Conservation (phyloP, 2,113 vertebrate genomes). For the Crypturellus undulatus region DNA sequence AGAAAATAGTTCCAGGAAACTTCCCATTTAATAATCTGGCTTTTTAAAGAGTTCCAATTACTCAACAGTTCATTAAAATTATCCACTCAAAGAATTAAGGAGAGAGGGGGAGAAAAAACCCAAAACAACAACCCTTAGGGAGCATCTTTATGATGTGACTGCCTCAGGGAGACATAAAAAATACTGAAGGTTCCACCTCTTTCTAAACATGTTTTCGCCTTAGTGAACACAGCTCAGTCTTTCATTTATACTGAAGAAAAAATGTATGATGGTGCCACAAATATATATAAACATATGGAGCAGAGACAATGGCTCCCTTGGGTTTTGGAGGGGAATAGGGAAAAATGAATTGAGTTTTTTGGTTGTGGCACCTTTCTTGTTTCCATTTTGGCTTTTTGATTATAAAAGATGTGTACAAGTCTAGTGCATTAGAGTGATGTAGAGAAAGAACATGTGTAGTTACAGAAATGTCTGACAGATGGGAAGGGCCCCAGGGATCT, state of each 20-base stretch:
- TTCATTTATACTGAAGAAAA: neutral
- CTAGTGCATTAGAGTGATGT: neutral
- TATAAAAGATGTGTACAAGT: neutral
- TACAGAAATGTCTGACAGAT: slow-evolving; percentile 60
- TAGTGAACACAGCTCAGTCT: neutral
- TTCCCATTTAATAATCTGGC: neutral
- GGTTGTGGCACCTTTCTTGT: neutral
- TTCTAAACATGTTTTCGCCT: neutral
- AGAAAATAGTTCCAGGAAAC: slow-evolving; percentile 54
- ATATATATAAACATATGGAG: neutral
- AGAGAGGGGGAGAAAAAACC: neutral
- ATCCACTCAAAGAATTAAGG: neutral
- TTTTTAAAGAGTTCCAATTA: neutral
- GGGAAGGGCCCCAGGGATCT: neutral
- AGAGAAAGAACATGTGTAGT: slow-evolving; percentile 9
- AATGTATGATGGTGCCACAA: neutral
- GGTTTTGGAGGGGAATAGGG: neutral
- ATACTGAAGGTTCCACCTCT: neutral
- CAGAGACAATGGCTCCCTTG: neutral
- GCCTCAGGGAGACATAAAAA: neutral
- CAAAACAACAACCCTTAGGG: neutral
- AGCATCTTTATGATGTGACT: neutral
- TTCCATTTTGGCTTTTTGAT: neutral
- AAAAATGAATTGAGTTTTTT: neutral
- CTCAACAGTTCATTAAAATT: slow-evolving; percentile 22